Percentiles rank a stretch among this genome's conserved stretches.
phyloP scores from a whole-genome alignment of 2,888 invertebrate genomes.

The Rapana venosa region DNA sequence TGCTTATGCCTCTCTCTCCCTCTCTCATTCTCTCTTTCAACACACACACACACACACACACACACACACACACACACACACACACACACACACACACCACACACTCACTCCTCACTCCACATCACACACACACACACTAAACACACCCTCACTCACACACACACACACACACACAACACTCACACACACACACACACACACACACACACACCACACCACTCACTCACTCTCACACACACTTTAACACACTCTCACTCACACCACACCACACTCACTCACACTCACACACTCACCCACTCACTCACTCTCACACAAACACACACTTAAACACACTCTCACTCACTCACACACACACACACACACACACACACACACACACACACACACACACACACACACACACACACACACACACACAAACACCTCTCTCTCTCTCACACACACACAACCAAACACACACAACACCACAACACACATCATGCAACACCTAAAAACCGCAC shows the following conservation, averaged over 20 bases:
- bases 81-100: not conserved
- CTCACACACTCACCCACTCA: not conserved
- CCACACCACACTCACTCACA: not conserved
- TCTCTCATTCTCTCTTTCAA: not conserved
- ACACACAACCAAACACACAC: not conserved
- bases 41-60: not conserved
- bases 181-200: not conserved
- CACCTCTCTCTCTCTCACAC: not conserved
- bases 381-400: not conserved
- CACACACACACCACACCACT: not conserved
- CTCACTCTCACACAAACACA: not conserved
- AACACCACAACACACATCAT: not conserved
- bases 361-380: not conserved
- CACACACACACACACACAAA: not conserved
- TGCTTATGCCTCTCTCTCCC: too few species aligned
- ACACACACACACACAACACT: not conserved
- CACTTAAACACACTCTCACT: not conserved
- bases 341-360: conserved; percentile 1
- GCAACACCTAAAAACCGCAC: not conserved
- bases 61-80: not conserved
- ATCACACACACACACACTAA: not conserved
- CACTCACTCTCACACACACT: not conserved
- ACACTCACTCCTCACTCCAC: not conserved
- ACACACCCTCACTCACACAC: not conserved
- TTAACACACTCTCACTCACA: not conserved